Evolutionary conservation across 2,797 vertebrate species (phyloP), one percentile per base, ranked within the genome.

Genomic region (Kryptopterus vitreolus): DNA sequence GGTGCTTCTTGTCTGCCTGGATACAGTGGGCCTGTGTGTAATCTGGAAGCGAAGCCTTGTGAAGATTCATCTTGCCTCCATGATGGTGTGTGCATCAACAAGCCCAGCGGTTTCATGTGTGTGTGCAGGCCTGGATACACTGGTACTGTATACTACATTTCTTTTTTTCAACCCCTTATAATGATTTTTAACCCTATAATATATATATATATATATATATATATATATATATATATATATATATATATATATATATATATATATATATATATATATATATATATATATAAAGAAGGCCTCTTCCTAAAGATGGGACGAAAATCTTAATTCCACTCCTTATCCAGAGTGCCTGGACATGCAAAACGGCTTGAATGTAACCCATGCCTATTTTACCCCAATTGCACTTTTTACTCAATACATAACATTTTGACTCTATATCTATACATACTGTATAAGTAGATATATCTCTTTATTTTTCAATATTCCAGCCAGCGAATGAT

Each of bases 31-130:
- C 83, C 81, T 11, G 79, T 93, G 62, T 96, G 95, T 90, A 92
- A 96, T 90, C 86, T 96, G 90, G 93, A 94, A 70, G 86, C 94
- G 88, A 95, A 95, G 55, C 92, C 96, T 85, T 96, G 94, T 83
- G 93, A 96, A 90, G 89, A 86, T 75, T 92, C 90, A 85, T 92
- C 93, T 91, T 96, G 95, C 89, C 91, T 93, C 77, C 90, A 95
- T 22, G 90, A 92, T 87, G 94, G 93, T 85, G 92, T 91, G 87
- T 96, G 94, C 88, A 88, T 94, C 90, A 96, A 94, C 87, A 92
- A 86, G 11, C 92, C 91, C 22, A 92, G 91, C 78, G 92, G 92
- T 80, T 94, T 95, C 80, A 52, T 4, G 65, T 96, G 95, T 85
- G 83, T 89, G 86, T 96, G 95, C 90, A 83, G 46, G 24, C 90